Evolutionary conservation across 1,140 invertebrate species (phyloP).

Genomic region (Zaprionus kolodkinae): DNA sequence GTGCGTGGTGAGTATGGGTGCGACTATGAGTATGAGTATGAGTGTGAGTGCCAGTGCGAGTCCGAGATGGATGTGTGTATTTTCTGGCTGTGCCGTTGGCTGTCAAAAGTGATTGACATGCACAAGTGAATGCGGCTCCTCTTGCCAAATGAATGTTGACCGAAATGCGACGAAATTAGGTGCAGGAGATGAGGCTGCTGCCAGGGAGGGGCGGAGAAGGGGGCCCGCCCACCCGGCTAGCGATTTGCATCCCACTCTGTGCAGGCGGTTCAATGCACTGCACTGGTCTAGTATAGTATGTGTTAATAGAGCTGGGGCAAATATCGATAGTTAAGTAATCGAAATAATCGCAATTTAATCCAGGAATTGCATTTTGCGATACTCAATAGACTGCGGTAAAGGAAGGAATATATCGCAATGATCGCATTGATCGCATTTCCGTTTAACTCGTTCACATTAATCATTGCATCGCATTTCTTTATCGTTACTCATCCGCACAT

Average conservation of each 20-base stretch:
- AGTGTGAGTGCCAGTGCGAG: constrained; percentile 7
- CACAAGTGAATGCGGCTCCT: constrained; percentile 67
- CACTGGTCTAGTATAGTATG: too few relatives aligned
- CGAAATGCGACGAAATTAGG: constrained; percentile 59
- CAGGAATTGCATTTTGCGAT: too few relatives aligned
- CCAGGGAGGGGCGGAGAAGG: neutral
- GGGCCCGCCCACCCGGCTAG: constrained; percentile 60
- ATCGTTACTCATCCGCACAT: too few relatives aligned
- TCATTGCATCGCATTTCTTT: too few relatives aligned
- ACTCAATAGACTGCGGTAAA: too few relatives aligned
- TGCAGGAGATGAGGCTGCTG: neutral
- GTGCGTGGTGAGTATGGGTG: neutral
- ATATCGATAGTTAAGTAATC: too few relatives aligned
- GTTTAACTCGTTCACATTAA: too few relatives aligned
- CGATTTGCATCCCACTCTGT: constrained; percentile 36
- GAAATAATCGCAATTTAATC: too few relatives aligned
- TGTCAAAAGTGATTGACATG: constrained; percentile 78
- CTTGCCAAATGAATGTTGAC: constrained; percentile 58
- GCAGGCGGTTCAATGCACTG: constrained; percentile 42
- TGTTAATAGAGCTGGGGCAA: neutral
- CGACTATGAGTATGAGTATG: neutral
- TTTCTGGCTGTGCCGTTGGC: constrained; percentile 47
- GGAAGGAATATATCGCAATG: too few relatives aligned
- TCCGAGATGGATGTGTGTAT: constrained; percentile 50
- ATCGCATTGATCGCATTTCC: too few relatives aligned